phyloP scores from a whole-genome alignment of 2,888 invertebrate species.

The Macrophya annulata region DNA sequence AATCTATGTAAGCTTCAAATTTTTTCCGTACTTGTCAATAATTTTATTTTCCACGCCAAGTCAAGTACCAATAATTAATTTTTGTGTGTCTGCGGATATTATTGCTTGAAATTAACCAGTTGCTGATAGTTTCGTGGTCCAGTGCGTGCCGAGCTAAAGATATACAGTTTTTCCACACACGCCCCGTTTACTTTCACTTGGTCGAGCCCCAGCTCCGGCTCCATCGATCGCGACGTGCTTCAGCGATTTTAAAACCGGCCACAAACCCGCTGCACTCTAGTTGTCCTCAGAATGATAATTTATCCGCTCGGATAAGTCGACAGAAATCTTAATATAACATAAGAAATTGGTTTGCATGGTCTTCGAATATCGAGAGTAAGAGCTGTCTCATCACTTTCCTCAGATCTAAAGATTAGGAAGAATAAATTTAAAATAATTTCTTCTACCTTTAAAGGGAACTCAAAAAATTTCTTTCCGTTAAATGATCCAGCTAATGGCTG shows the following conservation, averaged over 20 bases:
- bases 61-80: not conserved
- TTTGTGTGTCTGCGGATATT: slow-evolving; percentile 32
- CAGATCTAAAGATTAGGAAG: not conserved
- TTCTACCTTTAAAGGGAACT: not conserved
- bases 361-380: slow-evolving; percentile 10
- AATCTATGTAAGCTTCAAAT: not conserved
- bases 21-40: not conserved
- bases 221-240: slow-evolving; percentile 36
- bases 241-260: slow-evolving; percentile 58
- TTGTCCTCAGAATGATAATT: slow-evolving; percentile 64
- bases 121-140: slow-evolving; percentile 46
- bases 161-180: slow-evolving; percentile 66
- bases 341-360: slow-evolving; percentile 55
- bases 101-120: slow-evolving; percentile 31
- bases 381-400: not conserved
- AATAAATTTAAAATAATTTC: not conserved
- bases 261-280: slow-evolving; percentile 65
- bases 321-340: slow-evolving; percentile 54
- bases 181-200: slow-evolving; percentile 74
- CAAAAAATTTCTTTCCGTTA: not conserved
- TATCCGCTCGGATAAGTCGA: slow-evolving; percentile 26
- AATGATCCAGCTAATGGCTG: not conserved
- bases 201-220: slow-evolving; percentile 46
- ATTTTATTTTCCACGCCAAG: not conserved
- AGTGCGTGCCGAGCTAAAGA: slow-evolving; percentile 50